phyloP scores from a whole-genome alignment of 92 coral and sea anemone species.

The Epizoanthus ramosus region DNA sequence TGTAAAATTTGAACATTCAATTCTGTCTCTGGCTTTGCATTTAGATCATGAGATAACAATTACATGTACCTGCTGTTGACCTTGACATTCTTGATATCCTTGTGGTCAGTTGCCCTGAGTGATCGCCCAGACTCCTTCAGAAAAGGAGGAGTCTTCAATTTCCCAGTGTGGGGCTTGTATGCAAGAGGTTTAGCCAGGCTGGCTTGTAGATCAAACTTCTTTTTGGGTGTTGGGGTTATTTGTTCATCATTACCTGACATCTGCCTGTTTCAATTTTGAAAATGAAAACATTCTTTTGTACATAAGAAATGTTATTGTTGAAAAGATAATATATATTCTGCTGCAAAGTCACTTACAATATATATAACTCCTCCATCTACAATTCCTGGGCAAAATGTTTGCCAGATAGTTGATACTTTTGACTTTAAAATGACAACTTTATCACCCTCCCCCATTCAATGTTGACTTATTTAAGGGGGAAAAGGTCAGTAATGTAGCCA shows the following conservation, averaged over 20 bases:
- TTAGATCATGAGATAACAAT: neutral
- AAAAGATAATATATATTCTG: neutral
- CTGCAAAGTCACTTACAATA: too few relatives aligned
- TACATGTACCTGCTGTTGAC: conserved; percentile 77
- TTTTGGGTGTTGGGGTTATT: conserved; percentile 72
- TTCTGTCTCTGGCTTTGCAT: too few relatives aligned
- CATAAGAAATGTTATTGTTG: neutral
- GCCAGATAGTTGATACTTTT: too few relatives aligned
- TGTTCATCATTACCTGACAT: conserved; percentile 23
- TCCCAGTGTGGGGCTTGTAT: conserved; percentile 93
- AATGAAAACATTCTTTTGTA: neutral
- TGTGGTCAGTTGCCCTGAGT: conserved; percentile 48
- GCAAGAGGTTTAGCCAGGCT: conserved; percentile 84
- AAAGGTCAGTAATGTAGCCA: too few relatives aligned
- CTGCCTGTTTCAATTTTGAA: conserved; percentile 1
- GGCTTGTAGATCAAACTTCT: conserved; percentile 86
- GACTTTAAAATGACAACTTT: too few relatives aligned
- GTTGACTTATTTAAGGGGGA: too few relatives aligned
- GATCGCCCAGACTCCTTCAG: conserved; percentile 44
- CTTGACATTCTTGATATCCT: conserved; percentile 82
- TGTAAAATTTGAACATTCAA: too few relatives aligned
- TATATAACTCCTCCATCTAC: too few relatives aligned
- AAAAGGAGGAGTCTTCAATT: conserved; percentile 68
- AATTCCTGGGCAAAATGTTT: too few relatives aligned
- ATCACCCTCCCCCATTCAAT: too few relatives aligned